phyloP scores from a whole-genome alignment of 2,888 invertebrate genomes.

The Prionchulus punctatus region DNA sequence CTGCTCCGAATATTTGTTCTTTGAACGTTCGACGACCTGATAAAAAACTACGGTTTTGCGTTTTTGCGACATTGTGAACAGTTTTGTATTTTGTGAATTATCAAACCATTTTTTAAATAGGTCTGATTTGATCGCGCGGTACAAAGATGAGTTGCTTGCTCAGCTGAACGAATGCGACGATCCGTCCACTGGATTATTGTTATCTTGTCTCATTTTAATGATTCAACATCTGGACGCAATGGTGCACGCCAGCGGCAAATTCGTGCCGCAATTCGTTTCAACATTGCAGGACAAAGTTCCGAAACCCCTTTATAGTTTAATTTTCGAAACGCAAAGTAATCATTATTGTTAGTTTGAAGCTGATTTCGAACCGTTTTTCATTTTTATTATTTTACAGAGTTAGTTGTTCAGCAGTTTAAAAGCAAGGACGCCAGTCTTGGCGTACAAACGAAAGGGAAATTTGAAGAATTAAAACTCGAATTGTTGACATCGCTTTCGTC shows the following conservation, averaged over 20 bases:
- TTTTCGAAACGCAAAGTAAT: background rate
- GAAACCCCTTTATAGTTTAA: background rate
- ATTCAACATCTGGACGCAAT: slow-evolving; percentile 59
- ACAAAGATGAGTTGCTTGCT: slow-evolving; percentile 43
- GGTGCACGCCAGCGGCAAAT: slow-evolving; percentile 80
- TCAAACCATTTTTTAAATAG: slow-evolving; percentile 1
- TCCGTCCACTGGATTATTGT: slow-evolving; percentile 59
- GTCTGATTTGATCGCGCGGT: background rate
- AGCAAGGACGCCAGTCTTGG: background rate
- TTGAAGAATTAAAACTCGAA: background rate
- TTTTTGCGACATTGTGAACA: background rate
- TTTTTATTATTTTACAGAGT: background rate
- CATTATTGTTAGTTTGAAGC: background rate
- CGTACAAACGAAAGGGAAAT: background rate
- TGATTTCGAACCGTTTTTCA: background rate
- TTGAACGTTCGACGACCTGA: slow-evolving; percentile 16
- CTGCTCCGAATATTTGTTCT: slow-evolving; percentile 12
- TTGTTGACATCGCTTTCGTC: no score
- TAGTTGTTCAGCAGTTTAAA: background rate
- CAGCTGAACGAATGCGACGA: slow-evolving; percentile 57
- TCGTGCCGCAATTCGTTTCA: slow-evolving; percentile 61
- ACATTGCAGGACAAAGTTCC: slow-evolving; percentile 54
- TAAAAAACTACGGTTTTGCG: slow-evolving; percentile 18
- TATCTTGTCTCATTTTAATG: slow-evolving; percentile 59
- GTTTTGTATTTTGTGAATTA: background rate